Evolutionary conservation across 2,888 invertebrate genomes (phyloP).

Genomic region (Philopedon plagiatum): DNA sequence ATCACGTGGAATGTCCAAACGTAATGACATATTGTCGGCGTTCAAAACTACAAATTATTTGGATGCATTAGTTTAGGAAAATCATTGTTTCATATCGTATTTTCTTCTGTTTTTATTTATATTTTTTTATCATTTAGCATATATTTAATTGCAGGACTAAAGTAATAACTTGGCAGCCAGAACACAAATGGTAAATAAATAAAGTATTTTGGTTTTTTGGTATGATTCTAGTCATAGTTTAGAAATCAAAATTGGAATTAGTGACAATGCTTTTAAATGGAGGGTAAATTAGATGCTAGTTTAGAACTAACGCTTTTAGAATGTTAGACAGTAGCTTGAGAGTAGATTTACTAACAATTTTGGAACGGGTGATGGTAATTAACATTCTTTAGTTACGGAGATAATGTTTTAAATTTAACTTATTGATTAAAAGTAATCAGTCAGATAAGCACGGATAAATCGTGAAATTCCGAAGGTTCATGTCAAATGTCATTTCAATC

Average conservation of each 20-base stretch:
- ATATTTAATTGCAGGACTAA: conserved; percentile 84
- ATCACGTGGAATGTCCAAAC: background rate
- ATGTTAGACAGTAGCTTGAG: conserved; percentile 9
- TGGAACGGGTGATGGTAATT: background rate
- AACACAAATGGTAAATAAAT: conserved; percentile 83
- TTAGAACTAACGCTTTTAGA: conserved; percentile 29
- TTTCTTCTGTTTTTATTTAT: conserved; percentile 63
- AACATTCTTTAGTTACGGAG: background rate
- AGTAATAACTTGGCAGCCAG: conserved; percentile 88
- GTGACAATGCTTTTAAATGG: background rate
- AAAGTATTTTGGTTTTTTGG: conserved; percentile 21
- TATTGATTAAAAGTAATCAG: too few species aligned
- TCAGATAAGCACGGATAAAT: background rate
- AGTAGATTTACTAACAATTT: conserved; percentile 5
- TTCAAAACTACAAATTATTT: background rate
- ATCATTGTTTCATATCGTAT: conserved; percentile 46
- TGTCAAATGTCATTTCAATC: too few species aligned
- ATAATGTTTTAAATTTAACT: too few species aligned
- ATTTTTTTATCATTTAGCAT: background rate
- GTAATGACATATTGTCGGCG: background rate
- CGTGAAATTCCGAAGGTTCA: too few species aligned
- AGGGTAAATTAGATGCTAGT: background rate
- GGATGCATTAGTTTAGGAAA: too few species aligned
- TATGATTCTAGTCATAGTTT: conserved; percentile 7
- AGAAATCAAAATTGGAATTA: background rate